phyloP scores from a whole-genome alignment of 2,797 vertebrate species.

The Cynopterus sphinx region DNA sequence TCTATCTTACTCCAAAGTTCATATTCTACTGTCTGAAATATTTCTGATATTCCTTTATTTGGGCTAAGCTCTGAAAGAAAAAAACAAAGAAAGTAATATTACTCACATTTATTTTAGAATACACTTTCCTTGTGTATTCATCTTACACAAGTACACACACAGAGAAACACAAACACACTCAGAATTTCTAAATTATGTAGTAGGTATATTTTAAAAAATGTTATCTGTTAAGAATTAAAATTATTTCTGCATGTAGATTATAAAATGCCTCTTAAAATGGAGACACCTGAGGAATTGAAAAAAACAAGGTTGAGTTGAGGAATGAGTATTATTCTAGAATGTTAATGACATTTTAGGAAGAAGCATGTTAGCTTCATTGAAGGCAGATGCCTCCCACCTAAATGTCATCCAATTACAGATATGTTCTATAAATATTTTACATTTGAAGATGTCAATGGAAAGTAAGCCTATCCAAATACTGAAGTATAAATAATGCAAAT shows the following conservation, averaged over 20 bases:
- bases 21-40: not conserved
- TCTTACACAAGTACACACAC: not conserved
- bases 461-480: not conserved
- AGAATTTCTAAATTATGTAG: not conserved
- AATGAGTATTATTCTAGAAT: not conserved
- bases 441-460: not conserved
- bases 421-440: not conserved
- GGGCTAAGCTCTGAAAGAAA: not conserved
- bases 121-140: not conserved
- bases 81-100: not conserved
- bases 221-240: not conserved
- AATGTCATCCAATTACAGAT: not conserved
- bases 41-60: not conserved
- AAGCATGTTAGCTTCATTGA: not conserved
- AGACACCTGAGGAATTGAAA: not conserved
- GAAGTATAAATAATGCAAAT: constrained; percentile 14
- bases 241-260: not conserved
- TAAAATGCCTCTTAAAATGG: not conserved
- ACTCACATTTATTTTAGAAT: not conserved
- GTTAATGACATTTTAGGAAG: not conserved
- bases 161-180: not conserved
- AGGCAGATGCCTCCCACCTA: not conserved
- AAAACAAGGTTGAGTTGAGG: not conserved
- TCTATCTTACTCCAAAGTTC: not conserved
- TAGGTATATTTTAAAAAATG: not conserved